A percentile compares a stretch with the other conserved stretches of the same genome.
Evolutionary conservation across 2,113 vertebrate species (phyloP).

Genomic region (sheep (Ovis aries)): ARS-UI_Ramb_v3.0 NC_056058.1:106383001-106383500

Average conservation of each 20-base stretch:
- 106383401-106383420: not conserved
- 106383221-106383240: not conserved
- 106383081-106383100: not conserved
- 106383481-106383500: not conserved
- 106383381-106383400: not conserved
- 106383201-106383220: not conserved
- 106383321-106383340: not conserved
- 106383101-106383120: not conserved
- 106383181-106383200: not conserved
- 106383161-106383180: not conserved
- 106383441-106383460: not conserved
- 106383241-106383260: not conserved
- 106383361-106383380: not conserved
- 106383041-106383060: not conserved
- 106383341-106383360: not conserved
- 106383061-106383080: not conserved
- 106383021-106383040: not conserved
- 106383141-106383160: not conserved
- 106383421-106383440: not conserved
- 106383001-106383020: slow-evolving; percentile 5
- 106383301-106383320: no score
- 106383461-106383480: not conserved
- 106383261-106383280: not conserved
- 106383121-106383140: slow-evolving; percentile 5
- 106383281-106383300: not conserved